Percentiles rank a stretch among this genome's conserved stretches.
Evolutionary conservation across 2,888 invertebrate genomes (phyloP).

Genomic region (Alsophila aescularia): DNA sequence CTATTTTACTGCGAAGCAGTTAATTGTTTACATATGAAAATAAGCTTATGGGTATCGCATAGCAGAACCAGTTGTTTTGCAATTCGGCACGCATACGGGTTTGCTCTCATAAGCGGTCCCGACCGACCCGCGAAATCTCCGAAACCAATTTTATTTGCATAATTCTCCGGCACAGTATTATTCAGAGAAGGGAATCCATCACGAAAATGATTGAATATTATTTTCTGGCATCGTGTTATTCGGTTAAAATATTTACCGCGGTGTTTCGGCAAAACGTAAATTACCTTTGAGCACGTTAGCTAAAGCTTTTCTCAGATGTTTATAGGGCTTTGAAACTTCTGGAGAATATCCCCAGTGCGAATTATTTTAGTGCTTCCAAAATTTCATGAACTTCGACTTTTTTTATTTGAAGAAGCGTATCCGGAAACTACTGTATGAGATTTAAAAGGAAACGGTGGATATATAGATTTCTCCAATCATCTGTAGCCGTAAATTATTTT

Average conservation of each 20-base stretch:
- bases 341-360: not conserved
- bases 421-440: slow-evolving; percentile 40
- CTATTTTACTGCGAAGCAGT: slow-evolving; percentile 39
- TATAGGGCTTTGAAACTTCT: slow-evolving; percentile 19
- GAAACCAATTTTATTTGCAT: slow-evolving; percentile 70
- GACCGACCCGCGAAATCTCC: slow-evolving; percentile 53
- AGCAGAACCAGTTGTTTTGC: slow-evolving; percentile 67
- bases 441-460: slow-evolving; percentile 46
- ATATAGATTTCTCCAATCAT: slow-evolving; percentile 50
- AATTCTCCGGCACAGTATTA: slow-evolving; percentile 64
- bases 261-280: slow-evolving; percentile 50
- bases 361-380: not conserved
- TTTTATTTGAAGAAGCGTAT: slow-evolving; percentile 35
- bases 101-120: slow-evolving; percentile 54
- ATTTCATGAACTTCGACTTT: not conserved
- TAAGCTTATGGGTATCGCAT: slow-evolving; percentile 59
- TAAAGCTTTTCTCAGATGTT: slow-evolving; percentile 32
- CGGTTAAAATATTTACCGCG: slow-evolving; percentile 43
- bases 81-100: slow-evolving; percentile 65
- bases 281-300: slow-evolving; percentile 45
- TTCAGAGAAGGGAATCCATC: slow-evolving; percentile 68
- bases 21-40: slow-evolving; percentile 58
- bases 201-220: slow-evolving; percentile 72
- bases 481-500: slow-evolving; percentile 42
- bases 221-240: slow-evolving; percentile 48